Evolutionary conservation across 2,797 vertebrate species (phyloP).

Genomic region (Hapalemur alaotrensis): DNA sequence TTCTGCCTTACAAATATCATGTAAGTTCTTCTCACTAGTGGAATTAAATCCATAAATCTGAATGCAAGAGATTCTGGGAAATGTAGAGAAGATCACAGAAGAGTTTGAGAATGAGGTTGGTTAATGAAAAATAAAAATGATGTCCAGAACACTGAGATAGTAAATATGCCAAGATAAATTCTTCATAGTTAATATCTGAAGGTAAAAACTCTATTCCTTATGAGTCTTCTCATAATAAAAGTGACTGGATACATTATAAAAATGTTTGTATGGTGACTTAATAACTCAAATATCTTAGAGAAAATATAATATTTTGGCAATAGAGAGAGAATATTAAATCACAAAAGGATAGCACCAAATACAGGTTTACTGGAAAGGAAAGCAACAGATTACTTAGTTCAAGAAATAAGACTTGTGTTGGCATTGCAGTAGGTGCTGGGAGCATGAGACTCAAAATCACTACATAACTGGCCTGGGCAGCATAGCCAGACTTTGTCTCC

Average conservation of each 20-base stretch:
- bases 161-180: not conserved
- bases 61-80: not conserved
- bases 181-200: not conserved
- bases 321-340: not conserved
- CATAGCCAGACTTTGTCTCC: not conserved
- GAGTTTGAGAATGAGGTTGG: not conserved
- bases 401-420: not conserved
- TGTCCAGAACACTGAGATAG: not conserved
- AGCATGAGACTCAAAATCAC: not conserved
- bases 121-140: not conserved
- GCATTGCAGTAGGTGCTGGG: fast-evolving
- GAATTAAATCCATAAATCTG: not conserved
- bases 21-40: not conserved
- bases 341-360: not conserved
- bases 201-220: not conserved
- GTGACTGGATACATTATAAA: not conserved
- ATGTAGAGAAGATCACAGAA: not conserved
- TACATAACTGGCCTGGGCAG: not conserved
- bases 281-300: not conserved
- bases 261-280: not conserved
- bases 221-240: not conserved
- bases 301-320: not conserved
- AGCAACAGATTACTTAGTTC: not conserved
- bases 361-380: not conserved
- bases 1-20: not conserved